Evolutionary conservation across 2,113 vertebrate species (phyloP).

Genomic region (Accipiter cooperii): DNA sequence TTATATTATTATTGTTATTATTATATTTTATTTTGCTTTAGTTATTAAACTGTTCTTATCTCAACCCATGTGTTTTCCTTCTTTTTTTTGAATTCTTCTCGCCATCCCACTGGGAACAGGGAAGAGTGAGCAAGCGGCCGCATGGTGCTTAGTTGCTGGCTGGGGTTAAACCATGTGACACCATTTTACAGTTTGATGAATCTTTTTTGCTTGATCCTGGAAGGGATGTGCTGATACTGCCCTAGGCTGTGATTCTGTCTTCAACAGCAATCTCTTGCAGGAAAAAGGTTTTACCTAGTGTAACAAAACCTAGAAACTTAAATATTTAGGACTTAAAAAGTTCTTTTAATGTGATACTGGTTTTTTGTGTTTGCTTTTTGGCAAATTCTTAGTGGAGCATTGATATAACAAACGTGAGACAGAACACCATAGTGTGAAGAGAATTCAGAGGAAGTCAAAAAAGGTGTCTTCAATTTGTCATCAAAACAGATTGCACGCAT

Average conservation of each 20-base stretch:
- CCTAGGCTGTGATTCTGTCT: not conserved
- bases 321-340: not conserved
- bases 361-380: not conserved
- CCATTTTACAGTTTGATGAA: not conserved
- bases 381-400: not conserved
- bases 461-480: not conserved
- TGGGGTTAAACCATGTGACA: no score
- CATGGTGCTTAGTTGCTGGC: no score
- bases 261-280: not conserved
- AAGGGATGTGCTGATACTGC: not conserved
- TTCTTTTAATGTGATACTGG: not conserved
- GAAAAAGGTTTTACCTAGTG: not conserved
- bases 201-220: not conserved
- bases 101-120: no score
- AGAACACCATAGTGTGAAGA: not conserved
- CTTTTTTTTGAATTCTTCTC: no score
- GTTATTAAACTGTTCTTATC: no score
- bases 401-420: not conserved
- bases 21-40: no score
- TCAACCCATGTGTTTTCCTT: no score
- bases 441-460: not conserved
- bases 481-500: not conserved
- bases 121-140: no score
- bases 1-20: no score
- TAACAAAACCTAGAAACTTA: not conserved